Conservation (phyloP, 2,113 vertebrate genomes). For the Nyctibius bracteatus region DNA sequence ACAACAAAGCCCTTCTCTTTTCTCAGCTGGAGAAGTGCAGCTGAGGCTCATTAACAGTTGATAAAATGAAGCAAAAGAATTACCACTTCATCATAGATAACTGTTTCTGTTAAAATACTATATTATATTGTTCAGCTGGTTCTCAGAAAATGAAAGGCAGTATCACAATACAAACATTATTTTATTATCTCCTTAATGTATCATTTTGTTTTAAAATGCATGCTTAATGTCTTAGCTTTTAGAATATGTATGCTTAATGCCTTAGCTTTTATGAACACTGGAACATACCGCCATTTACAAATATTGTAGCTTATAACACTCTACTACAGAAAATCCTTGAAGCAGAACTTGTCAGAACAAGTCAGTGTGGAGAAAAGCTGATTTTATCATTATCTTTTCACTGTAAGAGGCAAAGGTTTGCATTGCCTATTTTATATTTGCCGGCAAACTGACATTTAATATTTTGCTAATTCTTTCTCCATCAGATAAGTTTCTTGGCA, state of each 20-base stretch:
- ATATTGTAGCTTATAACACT: neutral
- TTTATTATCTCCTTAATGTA: neutral
- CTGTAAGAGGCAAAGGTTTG: neutral
- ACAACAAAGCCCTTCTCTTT: neutral
- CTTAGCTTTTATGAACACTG: neutral
- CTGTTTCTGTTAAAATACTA: neutral
- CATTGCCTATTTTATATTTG: neutral
- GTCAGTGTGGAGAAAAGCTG: neutral
- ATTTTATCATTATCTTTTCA: neutral
- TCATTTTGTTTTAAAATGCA: neutral
- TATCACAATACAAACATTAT: neutral
- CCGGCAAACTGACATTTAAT: slow-evolving; percentile 20
- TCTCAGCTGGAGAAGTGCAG: neutral
- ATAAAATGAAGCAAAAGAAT: neutral
- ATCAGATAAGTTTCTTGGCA: slow-evolving; percentile 50
- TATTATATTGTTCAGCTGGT: neutral
- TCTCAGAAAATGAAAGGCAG: neutral
- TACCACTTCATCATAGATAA: neutral
- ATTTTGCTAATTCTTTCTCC: neutral
- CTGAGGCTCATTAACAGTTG: neutral
- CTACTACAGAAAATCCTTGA: neutral
- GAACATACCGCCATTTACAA: neutral
- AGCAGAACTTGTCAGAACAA: neutral
- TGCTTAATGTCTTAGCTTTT: neutral
- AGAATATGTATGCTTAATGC: neutral